Evolutionary conservation across 1,140 invertebrate species (phyloP), one percentile per base, ranked within the genome.

Genomic region (Drosophila nigrodunni): DNA sequence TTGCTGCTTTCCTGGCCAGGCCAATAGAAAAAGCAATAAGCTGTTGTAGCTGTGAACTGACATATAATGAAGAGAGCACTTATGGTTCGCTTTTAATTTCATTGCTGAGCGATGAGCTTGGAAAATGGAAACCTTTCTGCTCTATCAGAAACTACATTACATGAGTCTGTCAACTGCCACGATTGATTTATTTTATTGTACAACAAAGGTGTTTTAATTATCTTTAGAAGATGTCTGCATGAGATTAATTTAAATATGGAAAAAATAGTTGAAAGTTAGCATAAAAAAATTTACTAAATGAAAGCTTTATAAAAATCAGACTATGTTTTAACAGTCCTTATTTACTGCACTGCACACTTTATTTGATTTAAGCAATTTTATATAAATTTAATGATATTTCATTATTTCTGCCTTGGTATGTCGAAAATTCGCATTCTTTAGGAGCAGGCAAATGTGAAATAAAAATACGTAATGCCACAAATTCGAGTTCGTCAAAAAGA

Each of bases 21-120:
- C 47, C 49, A 55, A 64, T 55, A 65, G 39, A 52, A 7, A 34
- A 13, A 37, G 30, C 50, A 35, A 73, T 67, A 68, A 78, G 78
- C 82, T 72, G 59, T 13, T 50, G 35, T 67, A 49, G 41, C 66
- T 82, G 74, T 69, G 74, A 81, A 46, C 50, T 80, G 82, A 81
- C 30, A 52, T 62, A 44, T 58, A 59, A 73, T 68, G 52, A 15
- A 21, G 7, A 41, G 37, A 59, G 37, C 43, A 47, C 50, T 43
- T 62, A 34, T 37, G 18, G n/a, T 2, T 44, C 58, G 49, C 43
- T 11, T 55, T 69, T 55, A 43, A 62, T 64, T 66, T 41, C 47
- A 61, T 54, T 47, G 58, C 49, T 43, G 62, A 55, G 18, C 30
- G 39, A 25, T 60, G 39, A 57, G 52, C 34, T 37, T 21, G n/a